Percentiles rank a stretch among this genome's conserved stretches.
These are phyloP conservation scores for Cheilosia pagana DNA, from an alignment of 2,888 invertebrate species.

Conservation along the genomic window DNA sequence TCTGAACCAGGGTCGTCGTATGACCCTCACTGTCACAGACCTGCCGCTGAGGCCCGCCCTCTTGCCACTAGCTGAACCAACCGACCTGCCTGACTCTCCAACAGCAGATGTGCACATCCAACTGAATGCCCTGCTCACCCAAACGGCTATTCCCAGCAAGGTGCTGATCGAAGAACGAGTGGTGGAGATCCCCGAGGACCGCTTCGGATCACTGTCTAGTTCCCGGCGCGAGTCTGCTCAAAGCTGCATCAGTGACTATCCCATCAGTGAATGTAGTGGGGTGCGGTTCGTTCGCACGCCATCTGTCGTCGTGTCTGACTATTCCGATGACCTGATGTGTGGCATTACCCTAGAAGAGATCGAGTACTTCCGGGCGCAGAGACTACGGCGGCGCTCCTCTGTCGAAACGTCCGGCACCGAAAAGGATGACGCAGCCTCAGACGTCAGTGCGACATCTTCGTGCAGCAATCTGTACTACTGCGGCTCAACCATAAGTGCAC, in stretches of 20 bases:
- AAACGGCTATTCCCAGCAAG: constrained; percentile 80
- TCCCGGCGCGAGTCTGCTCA: constrained; percentile 84
- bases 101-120: constrained; percentile 70
- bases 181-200: constrained; percentile 84
- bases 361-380: constrained; percentile 85
- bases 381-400: constrained; percentile 81
- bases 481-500: constrained; percentile 85
- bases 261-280: constrained; percentile 83
- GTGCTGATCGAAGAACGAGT: constrained; percentile 86
- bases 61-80: constrained; percentile 82
- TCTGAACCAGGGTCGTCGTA: constrained; percentile 79
- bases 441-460: constrained; percentile 86
- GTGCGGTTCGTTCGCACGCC: constrained; percentile 90
- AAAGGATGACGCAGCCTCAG: constrained; percentile 82
- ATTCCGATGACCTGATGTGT: constrained; percentile 88
- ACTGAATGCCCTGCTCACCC: constrained; percentile 65
- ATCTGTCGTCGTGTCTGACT: constrained; percentile 94
- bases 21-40: constrained; percentile 83
- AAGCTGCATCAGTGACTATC: constrained; percentile 83
- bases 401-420: constrained; percentile 79
- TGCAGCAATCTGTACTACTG: constrained; percentile 86
- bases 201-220: constrained; percentile 81
- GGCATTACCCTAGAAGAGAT: constrained; percentile 86
- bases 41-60: constrained; percentile 82
- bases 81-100: constrained; percentile 81